Evolutionary conservation across 2,113 vertebrate genomes (phyloP), one percentile per base, ranked within the genome.

Genomic region (Catharus fuscescens): DNA sequence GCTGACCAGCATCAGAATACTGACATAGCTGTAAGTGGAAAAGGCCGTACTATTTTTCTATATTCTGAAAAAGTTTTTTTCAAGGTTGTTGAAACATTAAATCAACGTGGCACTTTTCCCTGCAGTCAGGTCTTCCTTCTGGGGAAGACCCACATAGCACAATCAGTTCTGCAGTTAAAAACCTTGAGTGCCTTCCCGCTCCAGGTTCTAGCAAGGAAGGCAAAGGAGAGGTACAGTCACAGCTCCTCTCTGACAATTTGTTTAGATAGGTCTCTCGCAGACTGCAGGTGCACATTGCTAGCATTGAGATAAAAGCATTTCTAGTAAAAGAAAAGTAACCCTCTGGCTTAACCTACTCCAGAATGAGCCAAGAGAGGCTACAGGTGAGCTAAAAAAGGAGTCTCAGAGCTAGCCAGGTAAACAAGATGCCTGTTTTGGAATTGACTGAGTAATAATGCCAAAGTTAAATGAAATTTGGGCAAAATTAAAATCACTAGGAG

Each of bases 91-190:
- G 29, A 73, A 78, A 77, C 26, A 16, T 74, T 69, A 80, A 72
- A 59, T 57, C 74, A 26, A 31, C 0, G 0, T 28, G 19, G 36
- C 21, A 54, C 9, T 86, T 84, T 70, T 44, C 14, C 9, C 26
- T 34, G 26, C 81, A 64, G 45, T 61, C 66, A 36, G 21, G 11
- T 86, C 56, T 32, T 60, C 42, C 66, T 80, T 32, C 48, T 69
- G 40, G 42, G 57, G 50, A 90, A 89, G 54, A 36, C 15, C 24
- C 42, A 21, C 0, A 0, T 18, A 77, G 54, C 34, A 29, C 26
- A 45, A 15, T 70, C 47, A 44, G 29, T 73, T 86, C 44, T 65
- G 77, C 32, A 36, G 44, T 71, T 84, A 62, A 82, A 94, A 73
- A 64, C 66, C 32, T 47, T 17, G 24, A 70, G 17, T 45, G 85